These are phyloP conservation scores for Mamestra brassicae DNA, from an alignment of 2,888 invertebrate genomes.

Conservation along the genomic window DNA sequence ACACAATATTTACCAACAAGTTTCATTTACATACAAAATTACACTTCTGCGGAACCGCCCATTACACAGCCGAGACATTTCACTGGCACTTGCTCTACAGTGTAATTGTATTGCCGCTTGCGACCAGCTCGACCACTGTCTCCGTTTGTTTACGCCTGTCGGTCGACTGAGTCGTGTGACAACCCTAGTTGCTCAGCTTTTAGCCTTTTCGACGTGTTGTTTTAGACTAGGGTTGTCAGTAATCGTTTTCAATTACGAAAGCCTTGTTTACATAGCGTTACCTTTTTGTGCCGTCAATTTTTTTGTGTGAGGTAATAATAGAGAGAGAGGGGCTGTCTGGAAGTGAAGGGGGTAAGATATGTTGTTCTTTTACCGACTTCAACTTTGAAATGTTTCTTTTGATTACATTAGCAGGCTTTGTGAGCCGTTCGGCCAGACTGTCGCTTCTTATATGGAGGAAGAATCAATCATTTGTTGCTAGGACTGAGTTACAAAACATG, in stretches of 20 bases:
- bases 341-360: too few relatives aligned
- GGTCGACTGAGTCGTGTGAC: slow-evolving; percentile 21
- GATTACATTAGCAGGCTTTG: too few relatives aligned
- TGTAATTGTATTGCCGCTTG: slow-evolving; percentile 53
- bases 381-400: neutral
- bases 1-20: slow-evolving; percentile 33
- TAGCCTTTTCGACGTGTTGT: slow-evolving; percentile 43
- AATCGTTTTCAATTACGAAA: slow-evolving; percentile 44
- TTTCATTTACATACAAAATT: slow-evolving; percentile 45
- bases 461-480: neutral
- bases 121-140: slow-evolving; percentile 33
- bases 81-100: slow-evolving; percentile 26
- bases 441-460: neutral
- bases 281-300: slow-evolving; percentile 21
- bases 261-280: slow-evolving; percentile 18
- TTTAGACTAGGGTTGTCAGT: slow-evolving; percentile 31
- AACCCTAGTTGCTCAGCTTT: slow-evolving; percentile 41
- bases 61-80: slow-evolving; percentile 38
- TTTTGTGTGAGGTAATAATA: slow-evolving; percentile 16
- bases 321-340: neutral
- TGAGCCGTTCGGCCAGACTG: neutral
- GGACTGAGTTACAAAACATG: too few relatives aligned
- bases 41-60: slow-evolving; percentile 27
- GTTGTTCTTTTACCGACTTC: neutral
- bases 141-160: slow-evolving; percentile 33